Conservation (phyloP, 53 echinoderm and acorn worm species). For the Apostichopus leukothele region DNA sequence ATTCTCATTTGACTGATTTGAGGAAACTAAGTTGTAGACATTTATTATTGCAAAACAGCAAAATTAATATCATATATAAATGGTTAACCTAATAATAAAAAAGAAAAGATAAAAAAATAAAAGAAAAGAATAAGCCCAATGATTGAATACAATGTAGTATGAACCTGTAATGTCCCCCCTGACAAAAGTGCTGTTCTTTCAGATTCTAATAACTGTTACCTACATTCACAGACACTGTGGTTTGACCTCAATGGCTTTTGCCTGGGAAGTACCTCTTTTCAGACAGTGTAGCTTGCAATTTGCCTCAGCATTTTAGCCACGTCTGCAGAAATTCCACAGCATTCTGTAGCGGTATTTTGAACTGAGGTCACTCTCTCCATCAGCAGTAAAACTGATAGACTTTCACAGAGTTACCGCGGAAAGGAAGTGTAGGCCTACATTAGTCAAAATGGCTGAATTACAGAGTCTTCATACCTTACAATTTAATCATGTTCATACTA, state of each 20-base stretch:
- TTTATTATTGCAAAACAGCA: too few relatives aligned
- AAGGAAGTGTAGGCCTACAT: not conserved
- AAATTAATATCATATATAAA: too few relatives aligned
- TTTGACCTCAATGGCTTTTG: slow-evolving; percentile 29
- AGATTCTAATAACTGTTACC: slow-evolving; percentile 3
- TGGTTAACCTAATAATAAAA: too few relatives aligned
- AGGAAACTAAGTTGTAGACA: too few relatives aligned
- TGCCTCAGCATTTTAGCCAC: slow-evolving; percentile 22
- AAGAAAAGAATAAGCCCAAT: too few relatives aligned
- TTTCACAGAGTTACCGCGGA: slow-evolving; percentile 30
- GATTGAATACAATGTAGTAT: too few relatives aligned
- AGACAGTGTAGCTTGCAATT: not conserved
- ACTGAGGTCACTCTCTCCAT: slow-evolving; percentile 1
- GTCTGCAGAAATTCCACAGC: slow-evolving; percentile 36
- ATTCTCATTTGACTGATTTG: too few relatives aligned
- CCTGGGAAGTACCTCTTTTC: slow-evolving; percentile 17
- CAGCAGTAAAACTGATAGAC: not conserved
- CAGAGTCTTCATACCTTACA: too few relatives aligned
- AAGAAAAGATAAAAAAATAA: too few relatives aligned
- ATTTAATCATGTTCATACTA: too few relatives aligned
- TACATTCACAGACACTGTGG: not conserved
- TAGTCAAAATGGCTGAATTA: too few relatives aligned
- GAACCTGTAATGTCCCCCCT: not conserved
- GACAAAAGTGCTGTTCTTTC: slow-evolving; percentile 33
- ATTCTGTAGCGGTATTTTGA: not conserved